phyloP scores from a whole-genome alignment of 1,140 invertebrate species.

The Alviniconcha marisindica region DNA sequence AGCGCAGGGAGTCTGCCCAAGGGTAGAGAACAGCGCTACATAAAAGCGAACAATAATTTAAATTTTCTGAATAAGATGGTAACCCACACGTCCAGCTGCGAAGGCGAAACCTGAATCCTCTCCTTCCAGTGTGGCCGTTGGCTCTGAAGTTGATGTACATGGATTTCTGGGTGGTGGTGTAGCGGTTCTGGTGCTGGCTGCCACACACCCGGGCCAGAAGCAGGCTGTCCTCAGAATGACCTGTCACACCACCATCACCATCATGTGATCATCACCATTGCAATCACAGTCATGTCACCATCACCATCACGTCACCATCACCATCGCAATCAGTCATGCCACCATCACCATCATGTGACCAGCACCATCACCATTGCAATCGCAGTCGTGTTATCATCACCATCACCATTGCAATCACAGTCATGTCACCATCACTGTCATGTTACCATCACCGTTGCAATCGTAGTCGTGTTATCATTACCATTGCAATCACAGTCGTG shows the following conservation, averaged over 20 bases:
- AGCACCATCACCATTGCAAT: no score
- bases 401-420: background rate
- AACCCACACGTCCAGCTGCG: slow-evolving; percentile 1
- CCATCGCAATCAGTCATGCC: no score
- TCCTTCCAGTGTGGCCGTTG: background rate
- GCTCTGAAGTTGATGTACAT: slow-evolving; percentile 26
- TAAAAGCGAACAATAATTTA: background rate
- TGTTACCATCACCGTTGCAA: background rate
- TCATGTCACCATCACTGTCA: background rate
- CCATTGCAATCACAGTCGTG: no score
- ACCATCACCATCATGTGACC: no score
- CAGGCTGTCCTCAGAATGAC: background rate
- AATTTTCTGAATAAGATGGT: background rate
- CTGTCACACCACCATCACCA: no score
- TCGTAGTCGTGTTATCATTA: no score
- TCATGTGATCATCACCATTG: no score
- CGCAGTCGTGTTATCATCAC: no score
- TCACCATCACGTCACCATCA: no score
- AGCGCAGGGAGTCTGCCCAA: no score
- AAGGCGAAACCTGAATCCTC: slow-evolving; percentile 8
- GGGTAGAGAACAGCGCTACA: no score
- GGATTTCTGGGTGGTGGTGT: background rate
- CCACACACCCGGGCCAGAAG: background rate
- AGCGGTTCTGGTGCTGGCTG: background rate
- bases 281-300: no score